Conservation (phyloP, 2,888 invertebrate genomes). For the Trissolcus brochymenae region DNA sequence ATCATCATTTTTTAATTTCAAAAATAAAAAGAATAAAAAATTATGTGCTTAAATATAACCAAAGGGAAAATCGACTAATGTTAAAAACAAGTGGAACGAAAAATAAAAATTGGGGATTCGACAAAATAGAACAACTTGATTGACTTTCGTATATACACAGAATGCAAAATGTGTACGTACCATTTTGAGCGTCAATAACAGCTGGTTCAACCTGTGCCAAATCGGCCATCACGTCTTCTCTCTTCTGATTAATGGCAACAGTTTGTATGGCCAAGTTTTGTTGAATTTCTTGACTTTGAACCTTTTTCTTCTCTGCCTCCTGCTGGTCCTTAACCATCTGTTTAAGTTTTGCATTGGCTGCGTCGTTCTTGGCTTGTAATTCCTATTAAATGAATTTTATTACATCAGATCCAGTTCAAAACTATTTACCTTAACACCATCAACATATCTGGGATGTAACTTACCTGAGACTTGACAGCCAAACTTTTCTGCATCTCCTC, state of each 20-base stretch:
- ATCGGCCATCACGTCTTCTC: slow-evolving; percentile 96
- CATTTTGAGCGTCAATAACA: slow-evolving; percentile 98
- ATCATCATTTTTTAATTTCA: too few species aligned
- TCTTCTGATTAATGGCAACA: slow-evolving; percentile 94
- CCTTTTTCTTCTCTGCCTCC: slow-evolving; percentile 99
- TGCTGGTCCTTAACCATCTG: slow-evolving; percentile 99
- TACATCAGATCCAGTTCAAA: background rate
- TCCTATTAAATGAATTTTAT: slow-evolving; percentile 77
- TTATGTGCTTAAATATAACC: too few species aligned
- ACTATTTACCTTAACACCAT: background rate
- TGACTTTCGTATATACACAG: background rate
- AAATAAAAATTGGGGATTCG: too few species aligned
- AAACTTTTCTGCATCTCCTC: slow-evolving; percentile 99
- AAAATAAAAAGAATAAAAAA: background rate
- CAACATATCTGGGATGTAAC: background rate
- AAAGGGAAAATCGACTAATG: too few species aligned
- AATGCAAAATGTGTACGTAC: slow-evolving; percentile 75
- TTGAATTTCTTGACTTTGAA: slow-evolving; percentile 98
- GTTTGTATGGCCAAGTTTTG: slow-evolving; percentile 90
- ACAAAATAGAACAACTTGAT: too few species aligned
- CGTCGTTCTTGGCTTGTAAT: slow-evolving; percentile 97
- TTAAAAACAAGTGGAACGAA: too few species aligned
- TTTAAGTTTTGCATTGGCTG: slow-evolving; percentile 98
- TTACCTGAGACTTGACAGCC: slow-evolving; percentile 93
- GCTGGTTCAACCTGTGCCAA: slow-evolving; percentile 98